Percentiles rank a stretch among this genome's conserved stretches.
phyloP scores from a whole-genome alignment of 2,888 invertebrate genomes.

The Meteorus colon region DNA sequence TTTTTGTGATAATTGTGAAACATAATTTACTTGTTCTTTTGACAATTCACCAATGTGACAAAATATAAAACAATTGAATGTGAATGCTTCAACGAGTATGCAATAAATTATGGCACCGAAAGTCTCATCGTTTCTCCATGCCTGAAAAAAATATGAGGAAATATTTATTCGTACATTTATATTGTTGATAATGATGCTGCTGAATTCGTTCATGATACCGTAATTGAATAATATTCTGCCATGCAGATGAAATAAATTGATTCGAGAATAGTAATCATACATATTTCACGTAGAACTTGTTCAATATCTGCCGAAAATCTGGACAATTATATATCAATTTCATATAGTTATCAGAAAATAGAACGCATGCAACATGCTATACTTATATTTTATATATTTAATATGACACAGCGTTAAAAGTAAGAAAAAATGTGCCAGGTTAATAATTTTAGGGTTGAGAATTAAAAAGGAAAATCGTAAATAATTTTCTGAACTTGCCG shows the following conservation, averaged over 20 bases:
- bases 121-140: constrained; percentile 51
- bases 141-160: constrained; percentile 40
- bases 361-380: too few relatives aligned
- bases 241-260: constrained; percentile 45
- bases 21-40: constrained; percentile 10
- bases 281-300: constrained; percentile 42
- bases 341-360: too few relatives aligned
- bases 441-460: too few relatives aligned
- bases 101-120: constrained; percentile 49
- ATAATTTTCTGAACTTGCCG: constrained; percentile 50
- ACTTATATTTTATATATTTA: too few relatives aligned
- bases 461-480: not conserved
- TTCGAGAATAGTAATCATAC: constrained; percentile 45
- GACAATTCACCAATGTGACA: constrained; percentile 29
- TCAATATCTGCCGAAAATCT: constrained; percentile 43
- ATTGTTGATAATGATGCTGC: too few relatives aligned
- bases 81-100: constrained; percentile 45
- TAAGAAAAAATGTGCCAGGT: too few relatives aligned
- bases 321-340: not conserved
- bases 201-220: constrained; percentile 30
- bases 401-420: too few relatives aligned
- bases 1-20: not conserved
- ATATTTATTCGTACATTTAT: too few relatives aligned
- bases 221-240: constrained; percentile 49
- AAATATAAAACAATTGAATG: constrained; percentile 52